These are phyloP conservation scores for Clamator glandarius DNA, from an alignment of 2,797 vertebrate genomes.

Conservation along the genomic window DNA sequence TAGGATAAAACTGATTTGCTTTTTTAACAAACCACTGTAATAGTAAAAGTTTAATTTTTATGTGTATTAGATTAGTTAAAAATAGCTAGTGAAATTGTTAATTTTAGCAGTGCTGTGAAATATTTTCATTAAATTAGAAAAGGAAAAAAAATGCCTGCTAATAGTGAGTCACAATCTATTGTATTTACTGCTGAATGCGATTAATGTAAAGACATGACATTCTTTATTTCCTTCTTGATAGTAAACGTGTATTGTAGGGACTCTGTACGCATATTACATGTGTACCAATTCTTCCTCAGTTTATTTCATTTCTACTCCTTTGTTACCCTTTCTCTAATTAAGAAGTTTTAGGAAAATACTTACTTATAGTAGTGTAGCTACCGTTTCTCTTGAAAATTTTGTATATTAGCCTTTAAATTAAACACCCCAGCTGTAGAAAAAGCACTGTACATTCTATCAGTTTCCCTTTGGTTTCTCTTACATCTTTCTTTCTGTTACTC, in stretches of 20 bases:
- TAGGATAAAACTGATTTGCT: neutral
- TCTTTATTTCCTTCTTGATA: neutral
- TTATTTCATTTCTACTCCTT: neutral
- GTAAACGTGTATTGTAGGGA: rapidly evolving
- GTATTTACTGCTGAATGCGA: neutral
- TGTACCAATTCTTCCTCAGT: neutral
- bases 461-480: neutral
- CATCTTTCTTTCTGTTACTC: neutral
- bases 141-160: neutral
- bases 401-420: neutral
- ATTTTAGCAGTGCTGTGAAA: neutral
- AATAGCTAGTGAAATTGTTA: neutral
- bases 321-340: neutral
- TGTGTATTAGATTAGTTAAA: neutral
- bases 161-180: neutral
- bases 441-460: neutral
- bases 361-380: neutral
- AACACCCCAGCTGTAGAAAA: neutral
- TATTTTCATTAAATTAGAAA: neutral
- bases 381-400: neutral
- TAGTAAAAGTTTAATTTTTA: neutral
- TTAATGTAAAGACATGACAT: neutral
- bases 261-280: neutral
- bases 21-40: slow-evolving; percentile 7
- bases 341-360: neutral